Evolutionary conservation across 92 coral and sea anemone species (phyloP).

Genomic region (Heliopora coerulea): DNA sequence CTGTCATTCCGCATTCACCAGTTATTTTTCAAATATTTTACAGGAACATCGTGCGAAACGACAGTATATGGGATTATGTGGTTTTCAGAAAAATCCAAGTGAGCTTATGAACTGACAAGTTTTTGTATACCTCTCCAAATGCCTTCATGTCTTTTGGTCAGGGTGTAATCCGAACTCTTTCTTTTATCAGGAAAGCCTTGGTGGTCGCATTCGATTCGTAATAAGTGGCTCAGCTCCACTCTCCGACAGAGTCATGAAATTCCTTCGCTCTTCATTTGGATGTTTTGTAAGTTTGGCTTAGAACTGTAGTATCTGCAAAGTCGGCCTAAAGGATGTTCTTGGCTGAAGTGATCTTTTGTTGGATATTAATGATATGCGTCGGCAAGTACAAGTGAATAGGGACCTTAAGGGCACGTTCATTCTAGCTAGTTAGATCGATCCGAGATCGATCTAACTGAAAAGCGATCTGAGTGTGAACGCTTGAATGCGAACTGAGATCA

Average conservation of each 20-base stretch:
- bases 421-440: no score
- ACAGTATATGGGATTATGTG: slow-evolving; percentile 91
- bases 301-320: neutral
- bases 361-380: neutral
- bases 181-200: slow-evolving; percentile 66
- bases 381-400: neutral
- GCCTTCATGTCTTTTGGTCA: neutral
- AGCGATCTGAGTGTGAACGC: no score
- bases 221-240: slow-evolving; percentile 94
- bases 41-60: slow-evolving; percentile 75
- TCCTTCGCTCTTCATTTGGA: slow-evolving; percentile 85
- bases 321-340: neutral
- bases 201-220: slow-evolving; percentile 87
- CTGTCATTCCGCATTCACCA: neutral
- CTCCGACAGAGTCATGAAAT: slow-evolving; percentile 89
- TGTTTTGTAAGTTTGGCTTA: slow-evolving; percentile 63
- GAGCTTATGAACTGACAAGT: neutral
- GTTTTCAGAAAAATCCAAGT: slow-evolving; percentile 92
- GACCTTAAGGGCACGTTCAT: no score
- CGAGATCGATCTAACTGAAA: no score
- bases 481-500: no score
- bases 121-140: neutral
- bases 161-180: neutral
- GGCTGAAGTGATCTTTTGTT: neutral
- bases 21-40: neutral